These are phyloP conservation scores for Aleiodes leptofemur DNA, from an alignment of 2,888 invertebrate species.

Conservation along the genomic window DNA sequence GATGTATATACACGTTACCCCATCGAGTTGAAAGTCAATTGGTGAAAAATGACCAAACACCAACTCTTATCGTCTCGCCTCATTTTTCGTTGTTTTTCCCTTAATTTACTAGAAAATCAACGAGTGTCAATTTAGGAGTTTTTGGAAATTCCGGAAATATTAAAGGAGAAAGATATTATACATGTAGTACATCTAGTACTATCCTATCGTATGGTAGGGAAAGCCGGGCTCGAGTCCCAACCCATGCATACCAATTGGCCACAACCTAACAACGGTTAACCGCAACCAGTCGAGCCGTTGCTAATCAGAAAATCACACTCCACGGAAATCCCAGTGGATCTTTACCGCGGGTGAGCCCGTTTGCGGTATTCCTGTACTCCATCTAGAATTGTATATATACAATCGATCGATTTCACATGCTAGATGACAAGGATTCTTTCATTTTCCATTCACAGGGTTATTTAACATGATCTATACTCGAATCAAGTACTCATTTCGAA, in stretches of 20 bases:
- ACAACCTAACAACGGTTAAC: conserved; percentile 74
- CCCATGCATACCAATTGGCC: conserved; percentile 75
- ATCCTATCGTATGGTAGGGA: conserved; percentile 47
- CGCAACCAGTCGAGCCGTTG: conserved; percentile 73
- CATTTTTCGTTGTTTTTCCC: conserved; percentile 9
- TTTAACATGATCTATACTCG: background rate
- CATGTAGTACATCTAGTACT: conserved; percentile 16
- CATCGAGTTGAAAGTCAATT: conserved; percentile 65
- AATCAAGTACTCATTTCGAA: background rate
- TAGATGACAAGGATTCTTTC: background rate
- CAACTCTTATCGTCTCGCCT: conserved; percentile 15
- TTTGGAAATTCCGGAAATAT: background rate
- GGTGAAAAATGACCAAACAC: conserved; percentile 67
- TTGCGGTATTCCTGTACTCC: conserved; percentile 3
- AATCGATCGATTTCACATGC: background rate
- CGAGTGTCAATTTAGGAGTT: background rate
- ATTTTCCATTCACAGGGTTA: too few relatives aligned
- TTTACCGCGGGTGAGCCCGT: background rate
- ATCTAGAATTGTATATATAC: background rate
- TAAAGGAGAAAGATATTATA: background rate
- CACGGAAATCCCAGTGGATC: conserved; percentile 70
- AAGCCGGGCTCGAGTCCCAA: conserved; percentile 70
- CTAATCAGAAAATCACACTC: conserved; percentile 75
- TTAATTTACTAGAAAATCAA: background rate
- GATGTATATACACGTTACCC: conserved; percentile 54